These are phyloP conservation scores for Protaetia brevitarsis DNA, from an alignment of 1,140 invertebrate species.

Conservation along the genomic window DNA sequence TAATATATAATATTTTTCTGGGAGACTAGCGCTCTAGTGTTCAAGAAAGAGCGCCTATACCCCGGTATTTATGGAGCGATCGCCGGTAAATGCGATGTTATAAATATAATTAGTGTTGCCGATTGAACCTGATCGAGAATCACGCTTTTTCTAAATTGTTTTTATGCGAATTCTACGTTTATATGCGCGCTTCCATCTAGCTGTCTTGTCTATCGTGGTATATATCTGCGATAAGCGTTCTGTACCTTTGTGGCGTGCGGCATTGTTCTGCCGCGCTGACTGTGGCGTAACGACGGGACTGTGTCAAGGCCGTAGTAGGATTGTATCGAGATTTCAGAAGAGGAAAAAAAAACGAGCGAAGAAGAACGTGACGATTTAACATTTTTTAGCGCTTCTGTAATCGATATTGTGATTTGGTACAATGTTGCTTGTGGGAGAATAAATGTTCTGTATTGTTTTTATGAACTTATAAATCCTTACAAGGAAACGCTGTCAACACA, in stretches of 20 bases:
- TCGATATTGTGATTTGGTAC: no score
- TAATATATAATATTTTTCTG: background rate
- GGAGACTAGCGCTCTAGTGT: background rate
- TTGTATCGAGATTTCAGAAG: no score
- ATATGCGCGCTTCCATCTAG: background rate
- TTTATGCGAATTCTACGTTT: background rate
- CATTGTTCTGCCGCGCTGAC: background rate
- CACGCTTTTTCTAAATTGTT: constrained; percentile 1
- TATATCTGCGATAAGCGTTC: no score
- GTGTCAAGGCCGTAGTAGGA: background rate
- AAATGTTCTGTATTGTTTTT: no score
- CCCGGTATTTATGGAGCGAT: background rate
- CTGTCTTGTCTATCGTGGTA: no score
- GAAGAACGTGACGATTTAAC: no score
- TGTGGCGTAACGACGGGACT: background rate
- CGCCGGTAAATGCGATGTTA: background rate
- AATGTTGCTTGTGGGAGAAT: no score
- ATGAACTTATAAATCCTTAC: no score
- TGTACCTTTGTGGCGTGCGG: background rate
- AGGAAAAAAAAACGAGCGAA: no score
- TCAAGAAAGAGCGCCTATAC: no score
- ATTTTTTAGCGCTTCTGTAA: no score
- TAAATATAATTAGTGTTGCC: background rate
- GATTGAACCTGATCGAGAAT: background rate
- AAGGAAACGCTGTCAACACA: no score